A percentile compares a stretch with the other conserved stretches of the same genome.
Conservation (phyloP, 2,113 vertebrate genomes). For the Chaenogobius annularis region DNA sequence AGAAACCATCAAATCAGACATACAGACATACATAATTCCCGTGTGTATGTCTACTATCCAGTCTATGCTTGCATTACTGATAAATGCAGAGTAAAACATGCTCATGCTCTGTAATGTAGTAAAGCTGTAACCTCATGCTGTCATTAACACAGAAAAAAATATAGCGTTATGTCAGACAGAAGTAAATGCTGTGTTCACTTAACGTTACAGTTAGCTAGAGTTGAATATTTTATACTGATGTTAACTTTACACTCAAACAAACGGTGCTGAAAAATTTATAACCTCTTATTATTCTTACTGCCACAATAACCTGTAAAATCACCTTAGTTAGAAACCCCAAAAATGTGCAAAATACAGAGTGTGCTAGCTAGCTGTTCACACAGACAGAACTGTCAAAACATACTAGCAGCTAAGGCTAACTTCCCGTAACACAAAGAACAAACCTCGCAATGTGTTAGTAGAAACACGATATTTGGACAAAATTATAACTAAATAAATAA, state of each 20-base stretch:
- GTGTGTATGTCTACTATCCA: background rate
- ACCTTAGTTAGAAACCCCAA: background rate
- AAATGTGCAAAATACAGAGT: background rate
- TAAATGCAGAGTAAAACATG: background rate
- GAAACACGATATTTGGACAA: slow-evolving; percentile 39
- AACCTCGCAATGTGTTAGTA: background rate
- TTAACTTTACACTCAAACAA: background rate
- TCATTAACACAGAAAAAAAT: background rate
- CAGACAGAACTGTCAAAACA: slow-evolving; percentile 44
- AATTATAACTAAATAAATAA: background rate
- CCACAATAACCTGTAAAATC: background rate
- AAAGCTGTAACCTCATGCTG: background rate
- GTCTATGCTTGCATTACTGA: background rate
- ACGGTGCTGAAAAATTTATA: background rate
- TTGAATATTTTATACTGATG: background rate
- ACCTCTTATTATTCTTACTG: background rate
- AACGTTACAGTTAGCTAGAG: background rate
- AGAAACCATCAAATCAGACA: background rate
- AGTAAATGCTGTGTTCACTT: background rate
- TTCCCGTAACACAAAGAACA: slow-evolving; percentile 1
- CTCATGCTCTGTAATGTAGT: background rate
- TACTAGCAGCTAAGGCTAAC: slow-evolving; percentile 23
- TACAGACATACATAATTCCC: background rate
- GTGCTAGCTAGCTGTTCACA: slow-evolving; percentile 3
- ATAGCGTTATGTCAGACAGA: background rate